phyloP scores from a whole-genome alignment of 2,113 vertebrate genomes.

The Eulemur macaco region DNA sequence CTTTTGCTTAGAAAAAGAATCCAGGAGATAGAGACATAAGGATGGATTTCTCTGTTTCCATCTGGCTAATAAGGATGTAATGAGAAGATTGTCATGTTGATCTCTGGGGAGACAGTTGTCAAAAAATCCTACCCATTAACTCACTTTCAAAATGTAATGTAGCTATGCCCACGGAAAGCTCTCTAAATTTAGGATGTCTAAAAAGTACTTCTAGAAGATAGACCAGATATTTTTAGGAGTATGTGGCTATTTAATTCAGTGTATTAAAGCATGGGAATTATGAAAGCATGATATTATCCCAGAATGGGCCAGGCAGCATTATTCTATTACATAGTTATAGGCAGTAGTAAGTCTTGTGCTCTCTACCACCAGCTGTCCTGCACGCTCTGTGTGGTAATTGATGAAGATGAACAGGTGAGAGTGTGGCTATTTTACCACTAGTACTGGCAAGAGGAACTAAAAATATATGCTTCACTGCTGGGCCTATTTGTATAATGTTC shows the following conservation, averaged over 20 bases:
- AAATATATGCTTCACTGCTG: neutral
- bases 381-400: constrained; percentile 11
- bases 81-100: constrained; percentile 23
- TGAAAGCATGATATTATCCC: constrained; percentile 6
- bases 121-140: constrained; percentile 39
- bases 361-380: constrained; percentile 24
- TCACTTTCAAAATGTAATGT: constrained; percentile 44
- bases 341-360: neutral
- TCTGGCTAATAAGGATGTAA: neutral
- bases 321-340: neutral
- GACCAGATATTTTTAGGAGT: constrained; percentile 35
- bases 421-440: neutral
- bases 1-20: neutral
- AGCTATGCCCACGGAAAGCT: neutral
- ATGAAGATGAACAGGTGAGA: constrained; percentile 37
- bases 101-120: constrained; percentile 20
- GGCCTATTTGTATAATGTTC: neutral
- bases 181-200: constrained; percentile 15
- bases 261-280: neutral
- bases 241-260: neutral
- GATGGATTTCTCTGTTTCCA: constrained; percentile 16
- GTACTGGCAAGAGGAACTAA: neutral
- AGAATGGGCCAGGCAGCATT: neutral
- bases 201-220: constrained; percentile 40
- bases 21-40: neutral